Evolutionary conservation across 2,888 invertebrate genomes (phyloP).

Genomic region (Exocentrus adspersus): DNA sequence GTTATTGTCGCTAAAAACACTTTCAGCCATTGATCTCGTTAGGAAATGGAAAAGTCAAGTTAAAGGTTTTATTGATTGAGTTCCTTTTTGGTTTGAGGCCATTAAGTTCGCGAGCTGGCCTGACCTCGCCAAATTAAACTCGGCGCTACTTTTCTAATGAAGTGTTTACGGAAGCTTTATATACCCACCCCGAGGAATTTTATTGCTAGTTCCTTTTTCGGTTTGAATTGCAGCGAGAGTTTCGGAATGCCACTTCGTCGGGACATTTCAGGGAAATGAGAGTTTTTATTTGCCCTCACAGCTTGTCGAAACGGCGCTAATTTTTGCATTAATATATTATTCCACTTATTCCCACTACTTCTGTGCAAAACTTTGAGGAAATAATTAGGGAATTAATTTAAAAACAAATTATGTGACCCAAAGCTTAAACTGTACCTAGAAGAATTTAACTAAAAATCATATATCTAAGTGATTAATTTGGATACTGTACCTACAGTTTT

Average conservation of each 20-base stretch:
- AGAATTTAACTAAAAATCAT: too few relatives aligned
- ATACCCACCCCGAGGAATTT: slow-evolving; percentile 19
- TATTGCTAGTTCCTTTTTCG: slow-evolving; percentile 33
- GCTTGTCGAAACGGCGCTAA: too few relatives aligned
- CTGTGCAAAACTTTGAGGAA: too few relatives aligned
- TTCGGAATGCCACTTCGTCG: slow-evolving; percentile 1
- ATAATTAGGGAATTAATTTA: too few relatives aligned
- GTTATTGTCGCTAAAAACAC: slow-evolving; percentile 47
- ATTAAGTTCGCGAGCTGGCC: slow-evolving; percentile 55
- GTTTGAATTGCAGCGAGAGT: slow-evolving; percentile 15
- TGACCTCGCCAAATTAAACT: slow-evolving; percentile 57
- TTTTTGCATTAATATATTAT: background rate
- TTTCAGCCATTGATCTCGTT: slow-evolving; percentile 43
- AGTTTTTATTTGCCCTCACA: background rate
- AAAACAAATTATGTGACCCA: too few relatives aligned
- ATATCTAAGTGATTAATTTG: too few relatives aligned
- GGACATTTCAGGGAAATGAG: background rate
- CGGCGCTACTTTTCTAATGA: slow-evolving; percentile 54
- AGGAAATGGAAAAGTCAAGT: slow-evolving; percentile 55
- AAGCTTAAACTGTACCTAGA: too few relatives aligned
- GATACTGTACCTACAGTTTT: too few relatives aligned
- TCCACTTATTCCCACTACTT: background rate
- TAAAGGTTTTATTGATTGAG: slow-evolving; percentile 60
- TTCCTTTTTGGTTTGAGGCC: slow-evolving; percentile 56
- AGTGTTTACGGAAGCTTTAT: slow-evolving; percentile 48